These are phyloP conservation scores for Phenganax subtilis DNA, from an alignment of 92 coral and sea anemone genomes.

Conservation along the genomic window DNA sequence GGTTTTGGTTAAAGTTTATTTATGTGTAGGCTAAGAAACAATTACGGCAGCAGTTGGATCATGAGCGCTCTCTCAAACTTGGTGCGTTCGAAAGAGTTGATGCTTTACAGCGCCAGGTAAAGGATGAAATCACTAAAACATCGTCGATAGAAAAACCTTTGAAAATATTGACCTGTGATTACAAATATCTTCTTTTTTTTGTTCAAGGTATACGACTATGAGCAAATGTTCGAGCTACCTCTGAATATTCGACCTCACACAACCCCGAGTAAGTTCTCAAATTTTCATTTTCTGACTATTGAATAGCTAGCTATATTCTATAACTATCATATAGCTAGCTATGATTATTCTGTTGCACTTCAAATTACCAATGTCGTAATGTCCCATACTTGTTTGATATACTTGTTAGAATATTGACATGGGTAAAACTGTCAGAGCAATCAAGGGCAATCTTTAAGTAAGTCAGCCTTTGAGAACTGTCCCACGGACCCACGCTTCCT, in stretches of 20 bases:
- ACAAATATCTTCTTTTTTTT: not conserved
- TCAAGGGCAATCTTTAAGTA: too few relatives aligned
- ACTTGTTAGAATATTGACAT: not conserved
- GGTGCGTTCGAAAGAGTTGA: slow-evolving; percentile 95
- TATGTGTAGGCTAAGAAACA: slow-evolving; percentile 65
- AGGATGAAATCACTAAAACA: not conserved
- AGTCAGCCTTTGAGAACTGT: too few relatives aligned
- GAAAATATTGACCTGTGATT: not conserved
- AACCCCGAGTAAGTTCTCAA: slow-evolving; percentile 45
- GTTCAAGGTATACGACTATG: slow-evolving; percentile 67
- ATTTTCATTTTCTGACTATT: not conserved
- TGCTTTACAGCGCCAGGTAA: slow-evolving; percentile 83
- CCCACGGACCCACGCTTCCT: too few relatives aligned
- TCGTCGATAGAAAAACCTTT: not conserved
- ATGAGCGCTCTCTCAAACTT: slow-evolving; percentile 75
- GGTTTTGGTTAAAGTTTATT: too few relatives aligned
- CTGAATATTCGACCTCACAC: slow-evolving; percentile 59
- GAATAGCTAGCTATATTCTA: not conserved
- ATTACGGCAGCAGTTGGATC: slow-evolving; percentile 85
- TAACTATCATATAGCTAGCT: not conserved
- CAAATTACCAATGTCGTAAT: not conserved
- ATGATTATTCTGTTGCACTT: not conserved
- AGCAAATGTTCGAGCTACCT: slow-evolving; percentile 52
- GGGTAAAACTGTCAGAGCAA: too few relatives aligned
- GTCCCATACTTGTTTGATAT: not conserved